Evolutionary conservation across 1,140 invertebrate species (phyloP).

Genomic region (Pseudomyrmex pallidus): DNA sequence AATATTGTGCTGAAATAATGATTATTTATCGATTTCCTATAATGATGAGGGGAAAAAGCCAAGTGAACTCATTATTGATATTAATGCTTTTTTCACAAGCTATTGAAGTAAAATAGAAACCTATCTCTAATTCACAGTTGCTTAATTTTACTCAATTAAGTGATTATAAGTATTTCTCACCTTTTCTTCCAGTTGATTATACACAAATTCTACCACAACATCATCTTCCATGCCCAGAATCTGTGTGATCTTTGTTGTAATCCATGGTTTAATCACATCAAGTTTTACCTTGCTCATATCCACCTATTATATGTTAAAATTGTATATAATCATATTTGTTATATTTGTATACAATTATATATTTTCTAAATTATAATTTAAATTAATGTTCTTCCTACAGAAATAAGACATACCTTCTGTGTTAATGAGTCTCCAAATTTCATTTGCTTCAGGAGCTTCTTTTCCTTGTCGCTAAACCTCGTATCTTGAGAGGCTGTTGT

Average conservation of each 20-base stretch:
- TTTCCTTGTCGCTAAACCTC: constrained; percentile 99
- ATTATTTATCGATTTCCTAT: constrained; percentile 82
- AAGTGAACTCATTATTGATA: constrained; percentile 80
- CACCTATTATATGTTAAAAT: constrained; percentile 88
- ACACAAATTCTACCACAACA: constrained; percentile 99
- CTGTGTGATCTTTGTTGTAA: constrained; percentile 97
- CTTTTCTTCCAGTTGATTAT: constrained; percentile 98
- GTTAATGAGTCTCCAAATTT: constrained; percentile 97
- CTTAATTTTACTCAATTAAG: constrained; percentile 55
- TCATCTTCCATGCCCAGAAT: constrained; percentile 99
- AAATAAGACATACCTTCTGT: constrained; percentile 89
- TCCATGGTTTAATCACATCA: constrained; percentile 99
- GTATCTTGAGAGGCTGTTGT: constrained; percentile 99
- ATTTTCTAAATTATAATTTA: no score
- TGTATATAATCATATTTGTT: not conserved
- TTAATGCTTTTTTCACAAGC: constrained; percentile 63
- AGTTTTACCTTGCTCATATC: constrained; percentile 99
- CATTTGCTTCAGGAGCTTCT: constrained; percentile 99
- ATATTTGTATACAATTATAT: not conserved
- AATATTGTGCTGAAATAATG: constrained; percentile 83
- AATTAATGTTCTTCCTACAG: no score
- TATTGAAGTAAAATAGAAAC: constrained; percentile 35
- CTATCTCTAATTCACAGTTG: constrained; percentile 50
- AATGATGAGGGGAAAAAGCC: constrained; percentile 85
- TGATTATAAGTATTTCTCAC: constrained; percentile 84